Conservation (phyloP, 2,888 invertebrate genomes). For the Lasioglossum villosulum region DNA sequence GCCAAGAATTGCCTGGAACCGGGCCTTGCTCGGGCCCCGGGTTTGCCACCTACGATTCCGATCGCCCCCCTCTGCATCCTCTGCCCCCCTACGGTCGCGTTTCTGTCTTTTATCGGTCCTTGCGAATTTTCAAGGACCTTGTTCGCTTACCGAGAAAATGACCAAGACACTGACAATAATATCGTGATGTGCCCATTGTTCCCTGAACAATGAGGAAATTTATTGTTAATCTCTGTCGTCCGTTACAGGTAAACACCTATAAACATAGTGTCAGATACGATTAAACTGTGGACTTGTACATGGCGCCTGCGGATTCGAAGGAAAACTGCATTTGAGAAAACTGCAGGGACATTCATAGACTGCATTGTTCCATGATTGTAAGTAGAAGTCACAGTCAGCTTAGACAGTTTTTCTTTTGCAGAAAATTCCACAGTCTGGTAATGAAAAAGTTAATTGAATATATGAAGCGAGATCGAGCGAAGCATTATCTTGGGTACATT, state of each 20-base stretch:
- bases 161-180: neutral
- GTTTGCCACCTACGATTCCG: slow-evolving; percentile 65
- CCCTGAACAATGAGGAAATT: neutral
- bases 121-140: neutral
- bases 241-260: neutral
- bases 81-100: no score
- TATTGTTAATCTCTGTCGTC: neutral
- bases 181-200: neutral
- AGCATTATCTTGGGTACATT: neutral
- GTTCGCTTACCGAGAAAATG: neutral
- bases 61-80: neutral
- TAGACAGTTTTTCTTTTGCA: no score
- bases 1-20: slow-evolving; percentile 75
- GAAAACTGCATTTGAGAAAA: no score
- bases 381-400: no score
- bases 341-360: no score
- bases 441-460: neutral
- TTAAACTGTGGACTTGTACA: no score
- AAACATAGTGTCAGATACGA: neutral
- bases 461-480: neutral
- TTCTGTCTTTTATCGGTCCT: neutral
- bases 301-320: no score
- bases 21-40: slow-evolving; percentile 39
- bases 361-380: no score
- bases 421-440: no score